These are phyloP conservation scores for Drosophila pandora DNA, from an alignment of 1,140 invertebrate species.

Conservation along the genomic window DNA sequence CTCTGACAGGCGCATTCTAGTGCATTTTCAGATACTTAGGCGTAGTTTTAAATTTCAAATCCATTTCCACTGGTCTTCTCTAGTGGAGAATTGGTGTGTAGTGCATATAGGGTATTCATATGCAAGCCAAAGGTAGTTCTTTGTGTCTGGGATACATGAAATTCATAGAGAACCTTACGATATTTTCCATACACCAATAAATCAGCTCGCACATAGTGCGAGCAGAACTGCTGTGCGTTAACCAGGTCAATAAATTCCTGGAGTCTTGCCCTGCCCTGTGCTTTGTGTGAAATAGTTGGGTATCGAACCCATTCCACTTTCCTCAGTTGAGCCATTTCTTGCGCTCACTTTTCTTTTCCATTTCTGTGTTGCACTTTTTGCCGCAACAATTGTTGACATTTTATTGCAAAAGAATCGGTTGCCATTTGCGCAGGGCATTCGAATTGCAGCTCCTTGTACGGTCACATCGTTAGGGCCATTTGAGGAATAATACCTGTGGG, in stretches of 20 bases:
- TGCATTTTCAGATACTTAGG: constrained; percentile 4
- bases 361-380: constrained; percentile 58
- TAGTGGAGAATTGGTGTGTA: too few species aligned
- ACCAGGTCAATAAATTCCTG: constrained; percentile 70
- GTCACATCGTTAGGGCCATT: constrained; percentile 14
- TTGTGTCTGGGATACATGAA: too few species aligned
- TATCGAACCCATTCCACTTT: constrained; percentile 3
- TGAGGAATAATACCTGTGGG: constrained; percentile 24
- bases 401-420: constrained; percentile 62
- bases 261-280: constrained; percentile 53
- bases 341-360: constrained; percentile 29
- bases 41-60: constrained; percentile 4
- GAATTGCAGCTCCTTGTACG: constrained; percentile 15
- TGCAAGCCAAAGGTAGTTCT: too few species aligned
- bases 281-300: constrained; percentile 34
- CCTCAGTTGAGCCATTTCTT: constrained; percentile 50
- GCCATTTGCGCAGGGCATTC: constrained; percentile 49
- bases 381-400: constrained; percentile 64
- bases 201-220: constrained; percentile 48
- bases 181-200: constrained; percentile 25
- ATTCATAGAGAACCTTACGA: too few species aligned
- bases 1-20: not conserved
- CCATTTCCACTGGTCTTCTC: too few species aligned
- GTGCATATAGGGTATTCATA: too few species aligned
- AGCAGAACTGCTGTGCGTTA: constrained; percentile 26